Base-by-base conservation (phyloP, 2,888 invertebrate genomes). In the Abrostola triplasia region DNA sequence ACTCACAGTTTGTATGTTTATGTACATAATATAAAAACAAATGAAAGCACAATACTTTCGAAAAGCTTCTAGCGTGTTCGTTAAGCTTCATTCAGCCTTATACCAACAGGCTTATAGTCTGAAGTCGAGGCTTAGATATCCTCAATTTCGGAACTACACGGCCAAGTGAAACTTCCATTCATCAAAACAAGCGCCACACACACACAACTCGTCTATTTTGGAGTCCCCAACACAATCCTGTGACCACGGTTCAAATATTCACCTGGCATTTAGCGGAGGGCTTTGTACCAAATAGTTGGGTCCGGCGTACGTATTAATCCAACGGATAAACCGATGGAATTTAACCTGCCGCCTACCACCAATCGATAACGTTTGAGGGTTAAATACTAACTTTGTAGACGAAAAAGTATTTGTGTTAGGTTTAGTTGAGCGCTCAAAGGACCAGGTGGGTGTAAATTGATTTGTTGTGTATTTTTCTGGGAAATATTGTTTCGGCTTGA, bases 221-320 rank as follows among this genome's bases (percentile, higher is more conserved):
- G 36, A 52, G 64, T n/a, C 50, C 24, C 24, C 50, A 50, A 59
- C 59, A 60, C 36, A 37, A 57, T 56, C 54, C 61, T 57, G 49
- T 44, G 57, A 63, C 62, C 62, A 44, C 53, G 67, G 59, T 68
- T 70, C 68, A 75, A 83, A 78, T 80, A 81, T 83, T 79, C 75
- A 71, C 67, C 73, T 61, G 70, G 73, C 66, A 76, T 76, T 77
- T 73, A 76, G 70, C 68, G 59, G 59, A 73, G 74, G 62, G 82
- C 80, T 84, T 81, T 82, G 78, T 76, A 60, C 67, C 75, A 61
- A 79, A 84, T 83, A 81, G 84, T 81, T 82, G 72, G 70, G 71
- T 48, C 54, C 56, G 44, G 55, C 56, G 51, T 40, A 73, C 64
- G 68, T 67, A 79, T 76, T 81, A 78, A 80, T 82, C 76, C 70